A percentile compares a stretch with the other conserved stretches of the same genome.
Conservation (phyloP, 2,113 vertebrate species). For the Chitala chitala region DNA sequence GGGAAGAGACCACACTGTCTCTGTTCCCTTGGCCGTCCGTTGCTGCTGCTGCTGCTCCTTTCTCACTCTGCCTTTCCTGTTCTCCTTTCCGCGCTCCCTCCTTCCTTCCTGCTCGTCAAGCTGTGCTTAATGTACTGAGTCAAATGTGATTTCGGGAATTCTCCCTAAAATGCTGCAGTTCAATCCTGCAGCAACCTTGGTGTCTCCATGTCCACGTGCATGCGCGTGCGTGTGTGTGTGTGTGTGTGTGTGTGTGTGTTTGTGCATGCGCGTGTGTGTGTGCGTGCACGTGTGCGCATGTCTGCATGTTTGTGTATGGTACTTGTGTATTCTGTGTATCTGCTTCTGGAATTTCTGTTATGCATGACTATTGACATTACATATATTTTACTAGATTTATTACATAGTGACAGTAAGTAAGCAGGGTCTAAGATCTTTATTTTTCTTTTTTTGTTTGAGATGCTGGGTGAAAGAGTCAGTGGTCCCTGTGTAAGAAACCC, state of each 20-base stretch:
- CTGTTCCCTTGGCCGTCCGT: too few relatives aligned
- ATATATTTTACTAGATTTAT: background rate
- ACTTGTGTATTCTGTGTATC: background rate
- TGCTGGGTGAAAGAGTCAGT: slow-evolving; percentile 26
- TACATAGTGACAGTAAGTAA: too few relatives aligned
- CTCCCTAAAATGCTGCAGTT: slow-evolving; percentile 41
- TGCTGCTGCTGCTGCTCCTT: background rate
- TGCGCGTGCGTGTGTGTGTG: background rate
- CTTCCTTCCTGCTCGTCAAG: slow-evolving; percentile 28
- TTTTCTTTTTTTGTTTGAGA: background rate
- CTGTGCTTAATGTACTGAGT: slow-evolving; percentile 61
- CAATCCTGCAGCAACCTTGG: slow-evolving; percentile 24
- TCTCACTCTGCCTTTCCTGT: background rate
- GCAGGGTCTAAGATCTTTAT: background rate
- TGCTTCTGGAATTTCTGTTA: background rate
- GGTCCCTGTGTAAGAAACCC: slow-evolving; percentile 23
- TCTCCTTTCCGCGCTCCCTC: background rate
- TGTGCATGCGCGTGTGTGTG: slow-evolving; percentile 9
- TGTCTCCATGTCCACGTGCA: background rate
- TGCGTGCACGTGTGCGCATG: too few relatives aligned
- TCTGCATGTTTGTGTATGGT: too few relatives aligned
- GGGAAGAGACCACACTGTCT: too few relatives aligned
- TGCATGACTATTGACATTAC: background rate
- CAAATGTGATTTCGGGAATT: slow-evolving; percentile 57
- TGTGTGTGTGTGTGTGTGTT: too few relatives aligned